These are phyloP conservation scores for Cephus pygmeus DNA, from an alignment of 2,888 invertebrate species.

Conservation along the genomic window DNA sequence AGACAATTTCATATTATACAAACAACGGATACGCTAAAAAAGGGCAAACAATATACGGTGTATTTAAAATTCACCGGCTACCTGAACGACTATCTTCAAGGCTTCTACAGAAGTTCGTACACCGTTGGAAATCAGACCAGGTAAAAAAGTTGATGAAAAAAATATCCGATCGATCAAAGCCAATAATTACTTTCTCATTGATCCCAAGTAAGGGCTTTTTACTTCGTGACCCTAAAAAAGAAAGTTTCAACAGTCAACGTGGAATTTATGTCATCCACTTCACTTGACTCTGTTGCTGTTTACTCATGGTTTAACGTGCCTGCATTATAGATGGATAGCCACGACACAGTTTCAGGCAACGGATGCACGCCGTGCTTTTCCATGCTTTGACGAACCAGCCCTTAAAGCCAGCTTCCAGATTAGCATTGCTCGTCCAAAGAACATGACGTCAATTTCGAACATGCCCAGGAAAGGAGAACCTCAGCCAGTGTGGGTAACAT, in stretches of 20 bases:
- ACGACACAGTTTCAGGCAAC: slow-evolving; percentile 87
- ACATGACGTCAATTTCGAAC: slow-evolving; percentile 83
- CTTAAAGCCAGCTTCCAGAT: slow-evolving; percentile 84
- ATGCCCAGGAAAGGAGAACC: slow-evolving; percentile 73
- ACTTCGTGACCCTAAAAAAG: too few relatives aligned
- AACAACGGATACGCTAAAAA: slow-evolving; percentile 70
- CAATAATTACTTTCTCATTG: not conserved
- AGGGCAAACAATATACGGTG: slow-evolving; percentile 74
- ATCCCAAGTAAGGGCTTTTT: not conserved
- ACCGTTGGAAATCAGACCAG: slow-evolving; percentile 75
- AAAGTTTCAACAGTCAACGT: too few relatives aligned
- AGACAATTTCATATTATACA: slow-evolving; percentile 79
- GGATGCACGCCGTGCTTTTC: slow-evolving; percentile 84
- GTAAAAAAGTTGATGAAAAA: slow-evolving; percentile 65
- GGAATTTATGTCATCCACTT: too few relatives aligned
- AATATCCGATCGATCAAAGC: not conserved
- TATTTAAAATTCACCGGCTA: slow-evolving; percentile 78
- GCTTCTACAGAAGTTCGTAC: slow-evolving; percentile 87
- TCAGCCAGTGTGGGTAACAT: slow-evolving; percentile 69
- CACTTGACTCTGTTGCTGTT: not conserved
- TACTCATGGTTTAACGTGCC: not conserved
- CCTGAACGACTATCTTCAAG: slow-evolving; percentile 80
- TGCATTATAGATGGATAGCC: slow-evolving; percentile 77
- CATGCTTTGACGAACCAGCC: slow-evolving; percentile 89
- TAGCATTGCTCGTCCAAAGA: slow-evolving; percentile 77